Evolutionary conservation across 1,140 invertebrate species (phyloP), one percentile per base, ranked within the genome.

Genomic region (Adoxophyes honmai): DNA sequence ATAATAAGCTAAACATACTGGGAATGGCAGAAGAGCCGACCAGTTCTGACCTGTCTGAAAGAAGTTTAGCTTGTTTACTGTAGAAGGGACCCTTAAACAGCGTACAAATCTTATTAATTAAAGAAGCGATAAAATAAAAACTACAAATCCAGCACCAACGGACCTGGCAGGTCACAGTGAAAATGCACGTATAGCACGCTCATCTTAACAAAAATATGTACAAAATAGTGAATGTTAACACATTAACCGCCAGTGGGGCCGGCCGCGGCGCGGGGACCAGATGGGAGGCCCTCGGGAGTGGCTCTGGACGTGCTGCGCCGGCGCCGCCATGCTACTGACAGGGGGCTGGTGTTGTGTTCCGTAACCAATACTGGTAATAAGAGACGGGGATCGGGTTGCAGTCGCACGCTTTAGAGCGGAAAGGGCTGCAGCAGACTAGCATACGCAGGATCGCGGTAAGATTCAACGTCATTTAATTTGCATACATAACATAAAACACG

Each of bases 171-270:
- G 13, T 38, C 55, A 52, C 52, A 34, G 11, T 52, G 18, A 42
- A 58, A 52, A 52, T 75, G 65, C 11, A 75, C 60, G 66, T 68
- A 70, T 64, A 58, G 66, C 14, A 75, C 57, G 13, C 42, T 64
- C 66, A 71, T 79, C 38, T 36, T 55, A 55, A 62, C 61, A 44
- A 52, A 66, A 51, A 60, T 53, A 64, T 36, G 56, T 58, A 54
- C n/a, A n/a, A 51, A 60, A 59, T 53, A 59, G 60, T 78, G 69
- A 83, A 78, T 82, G 78, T 87, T 86, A 87, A 88, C 86, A 88
- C 84, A 88, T 75, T 81, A 87, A 86, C 82, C 81, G 86, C 86
- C 86, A 88, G 74, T 88, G 86, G 58, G 86, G 86, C 55, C 78
- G 70, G 44, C 86, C 85, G 64, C 76, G 81, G 51, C 66, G 66